Base-by-base conservation (phyloP, 1,140 invertebrate genomes). In the Drosophila kurseongensis region DNA sequence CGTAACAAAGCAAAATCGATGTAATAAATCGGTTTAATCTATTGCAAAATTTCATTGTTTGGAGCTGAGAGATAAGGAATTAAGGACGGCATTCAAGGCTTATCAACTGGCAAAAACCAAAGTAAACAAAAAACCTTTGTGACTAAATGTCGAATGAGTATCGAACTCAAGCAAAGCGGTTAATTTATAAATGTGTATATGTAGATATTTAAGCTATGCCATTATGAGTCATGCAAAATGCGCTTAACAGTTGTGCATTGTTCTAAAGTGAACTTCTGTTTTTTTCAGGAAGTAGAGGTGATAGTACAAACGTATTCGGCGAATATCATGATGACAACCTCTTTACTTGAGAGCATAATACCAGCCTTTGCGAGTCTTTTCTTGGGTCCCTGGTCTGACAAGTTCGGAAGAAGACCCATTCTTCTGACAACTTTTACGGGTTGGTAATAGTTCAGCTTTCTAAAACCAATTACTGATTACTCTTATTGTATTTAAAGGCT, bases 371-470 rank as follows among this genome's bases (percentile, higher is more conserved):
- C 95, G 0, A 94, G 94, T 58, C 91, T 96, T 7, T 95, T 96
- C 80, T 76, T 96, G 23, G 96, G 95, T 47, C 95, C 95, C 2
- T 96, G 95, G 96, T 96, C 95, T 61, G 95, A 96, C 80, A 94
- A 93, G 56, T 94, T 96, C 92, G 96, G 96, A 40, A 93, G 96
- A 7, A 95, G 95, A 79, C 95, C 95, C 10, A 91, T 96, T 44
- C 78, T 96, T 9, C 75, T 96, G 5, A 76, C 92, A 4, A 91
- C 93, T 14, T 92, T 94, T 59, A 82, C 92, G 54, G 94, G 94
- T 95, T 59, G 0, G 29, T 32, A 32, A 32, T 32, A 8, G 29
- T 32, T 7, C 29, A 32, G 7, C 1, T 7, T 32, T 32, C 6
- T 1, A 7, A 7, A 1, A 32, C 9, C 0, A 36, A 36, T 9